phyloP scores from a whole-genome alignment of 2,888 invertebrate genomes.

The Lycia hirtaria region DNA sequence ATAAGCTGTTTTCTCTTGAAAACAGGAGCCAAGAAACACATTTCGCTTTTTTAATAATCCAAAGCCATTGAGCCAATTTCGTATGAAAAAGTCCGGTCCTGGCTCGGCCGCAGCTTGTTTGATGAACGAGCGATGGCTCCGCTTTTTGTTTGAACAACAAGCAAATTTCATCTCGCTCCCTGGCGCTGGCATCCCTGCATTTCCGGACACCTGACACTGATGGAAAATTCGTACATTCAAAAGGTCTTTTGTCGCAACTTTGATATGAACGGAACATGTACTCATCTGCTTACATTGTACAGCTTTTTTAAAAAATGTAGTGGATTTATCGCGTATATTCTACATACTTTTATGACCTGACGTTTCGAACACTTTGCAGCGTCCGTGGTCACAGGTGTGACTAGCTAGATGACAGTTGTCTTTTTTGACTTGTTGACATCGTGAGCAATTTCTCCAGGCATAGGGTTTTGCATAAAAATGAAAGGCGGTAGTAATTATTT shows the following conservation, averaged over 20 bases:
- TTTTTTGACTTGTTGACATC: no score
- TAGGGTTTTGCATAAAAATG: no score
- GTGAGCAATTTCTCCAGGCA: no score
- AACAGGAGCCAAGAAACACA: not conserved
- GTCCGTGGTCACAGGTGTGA: no score
- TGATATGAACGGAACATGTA: not conserved
- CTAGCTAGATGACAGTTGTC: no score
- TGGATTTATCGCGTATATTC: no score
- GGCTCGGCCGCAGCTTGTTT: constrained; percentile 47
- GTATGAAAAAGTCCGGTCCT: constrained; percentile 25
- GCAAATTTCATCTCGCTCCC: constrained; percentile 49
- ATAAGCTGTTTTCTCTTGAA: no score
- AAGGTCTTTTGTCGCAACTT: constrained; percentile 18
- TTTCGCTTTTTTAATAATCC: constrained; percentile 6
- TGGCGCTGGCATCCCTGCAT: constrained; percentile 35
- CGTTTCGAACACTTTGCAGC: no score
- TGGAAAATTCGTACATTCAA: constrained; percentile 38
- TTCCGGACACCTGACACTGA: constrained; percentile 45
- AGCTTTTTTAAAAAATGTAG: no score
- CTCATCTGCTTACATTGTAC: no score
- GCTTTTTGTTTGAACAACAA: constrained; percentile 52
- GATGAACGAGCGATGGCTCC: constrained; percentile 48
- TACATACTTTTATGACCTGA: no score
- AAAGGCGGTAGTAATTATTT: no score
- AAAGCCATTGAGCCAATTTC: constrained; percentile 19